phyloP scores from a whole-genome alignment of 2,888 invertebrate genomes.

The Emmelina monodactyla region DNA sequence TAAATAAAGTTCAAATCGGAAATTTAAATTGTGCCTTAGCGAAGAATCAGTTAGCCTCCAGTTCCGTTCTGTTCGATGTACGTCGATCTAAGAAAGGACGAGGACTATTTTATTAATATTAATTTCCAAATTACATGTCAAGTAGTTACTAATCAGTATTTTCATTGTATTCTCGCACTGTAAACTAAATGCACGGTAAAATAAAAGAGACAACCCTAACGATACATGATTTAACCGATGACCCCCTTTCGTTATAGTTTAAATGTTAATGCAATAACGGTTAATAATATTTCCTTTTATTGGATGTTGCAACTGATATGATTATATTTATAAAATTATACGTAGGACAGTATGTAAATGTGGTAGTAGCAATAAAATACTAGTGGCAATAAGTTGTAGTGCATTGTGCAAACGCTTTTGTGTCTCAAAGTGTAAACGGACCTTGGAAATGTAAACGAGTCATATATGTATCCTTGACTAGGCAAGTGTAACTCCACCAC shows the following conservation, averaged over 20 bases:
- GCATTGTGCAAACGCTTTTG: slow-evolving; percentile 57
- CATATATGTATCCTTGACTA: too few relatives aligned
- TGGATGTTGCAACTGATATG: slow-evolving; percentile 60
- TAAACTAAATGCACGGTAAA: slow-evolving; percentile 35
- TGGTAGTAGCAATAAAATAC: slow-evolving; percentile 64
- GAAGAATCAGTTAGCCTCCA: slow-evolving; percentile 34
- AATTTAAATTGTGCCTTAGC: slow-evolving; percentile 65
- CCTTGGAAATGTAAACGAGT: too few relatives aligned
- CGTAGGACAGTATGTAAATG: slow-evolving; percentile 50
- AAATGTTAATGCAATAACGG: slow-evolving; percentile 51
- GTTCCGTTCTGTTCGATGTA: slow-evolving; percentile 33
- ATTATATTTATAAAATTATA: slow-evolving; percentile 46
- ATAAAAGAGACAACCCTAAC: slow-evolving; percentile 17
- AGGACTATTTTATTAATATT: slow-evolving; percentile 23
- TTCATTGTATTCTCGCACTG: slow-evolving; percentile 34
- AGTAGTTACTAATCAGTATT: slow-evolving; percentile 18
- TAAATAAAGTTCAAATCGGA: slow-evolving; percentile 59
- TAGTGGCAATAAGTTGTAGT: slow-evolving; percentile 61
- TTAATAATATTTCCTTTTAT: slow-evolving; percentile 51
- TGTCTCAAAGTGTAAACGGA: too few relatives aligned
- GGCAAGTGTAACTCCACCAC: slow-evolving; percentile 28
- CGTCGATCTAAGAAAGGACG: slow-evolving; percentile 21
- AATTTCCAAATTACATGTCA: slow-evolving; percentile 17
- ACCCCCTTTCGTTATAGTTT: slow-evolving; percentile 36
- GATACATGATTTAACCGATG: slow-evolving; percentile 26